These are phyloP conservation scores for Eulemur coronatus DNA, from an alignment of 2,797 vertebrate species.

Conservation along the genomic window DNA sequence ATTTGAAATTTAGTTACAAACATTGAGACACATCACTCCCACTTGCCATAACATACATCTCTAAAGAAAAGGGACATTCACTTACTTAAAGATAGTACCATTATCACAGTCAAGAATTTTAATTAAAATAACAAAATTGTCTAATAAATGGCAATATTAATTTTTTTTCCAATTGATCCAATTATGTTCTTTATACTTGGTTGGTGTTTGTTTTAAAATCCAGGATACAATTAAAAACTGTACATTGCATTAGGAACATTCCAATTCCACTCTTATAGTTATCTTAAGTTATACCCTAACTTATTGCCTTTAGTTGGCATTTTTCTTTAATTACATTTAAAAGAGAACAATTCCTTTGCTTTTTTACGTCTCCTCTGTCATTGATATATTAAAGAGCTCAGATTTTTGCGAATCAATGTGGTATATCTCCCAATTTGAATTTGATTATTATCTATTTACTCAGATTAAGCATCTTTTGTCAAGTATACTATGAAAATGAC, in stretches of 20 bases:
- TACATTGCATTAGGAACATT: not conserved
- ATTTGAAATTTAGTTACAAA: not conserved
- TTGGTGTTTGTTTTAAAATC: not conserved
- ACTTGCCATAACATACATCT: not conserved
- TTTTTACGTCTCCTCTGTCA: not conserved
- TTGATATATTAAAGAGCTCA: not conserved
- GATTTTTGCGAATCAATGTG: not conserved
- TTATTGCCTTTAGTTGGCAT: not conserved
- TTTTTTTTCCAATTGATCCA: not conserved
- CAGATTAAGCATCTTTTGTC: not conserved
- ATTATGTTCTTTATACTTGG: not conserved
- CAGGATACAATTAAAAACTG: not conserved
- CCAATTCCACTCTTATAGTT: too few species aligned
- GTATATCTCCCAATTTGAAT: not conserved
- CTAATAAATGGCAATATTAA: not conserved
- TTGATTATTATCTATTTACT: not conserved
- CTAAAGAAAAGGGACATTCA: not conserved
- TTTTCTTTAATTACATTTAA: not conserved
- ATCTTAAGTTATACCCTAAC: too few species aligned
- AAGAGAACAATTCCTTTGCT: not conserved
- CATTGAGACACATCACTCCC: not conserved
- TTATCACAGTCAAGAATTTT: not conserved
- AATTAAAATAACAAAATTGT: not conserved
- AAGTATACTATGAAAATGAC: not conserved
- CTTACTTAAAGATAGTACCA: not conserved